Evolutionary conservation across 2,113 vertebrate genomes (phyloP), one percentile per base, ranked within the genome.

Genomic region (Callospermophilus lateralis): DNA sequence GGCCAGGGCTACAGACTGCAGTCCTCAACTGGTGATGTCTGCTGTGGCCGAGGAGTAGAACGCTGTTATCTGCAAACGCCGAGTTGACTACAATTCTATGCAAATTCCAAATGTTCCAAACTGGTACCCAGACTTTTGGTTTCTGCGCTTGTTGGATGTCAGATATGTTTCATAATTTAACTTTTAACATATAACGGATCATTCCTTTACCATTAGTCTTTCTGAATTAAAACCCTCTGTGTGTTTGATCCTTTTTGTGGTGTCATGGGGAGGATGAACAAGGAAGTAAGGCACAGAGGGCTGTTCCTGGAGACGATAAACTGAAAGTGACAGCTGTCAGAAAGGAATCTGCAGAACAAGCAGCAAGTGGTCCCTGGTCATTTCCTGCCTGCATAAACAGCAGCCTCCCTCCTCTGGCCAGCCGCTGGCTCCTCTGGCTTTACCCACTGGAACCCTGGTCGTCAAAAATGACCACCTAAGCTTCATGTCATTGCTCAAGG

Each of bases 311-410:
- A 51, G 80, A 81, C 79, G 84, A 94, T 17, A 87, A 79, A 74
- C 48, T 19, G 22, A 32, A 94, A 84, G 42, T 84, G 97, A 94
- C 88, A 95, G 96, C 91, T 94, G 91, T 94, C 91, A 90, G 84
- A 80, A 68, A 77, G 39, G 65, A 68, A 87, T n/a, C 53, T 39
- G 72, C 70, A 77, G 76, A 88, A 51, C 3, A n/a, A 89, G 79
- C 53, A 91, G 87, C 10, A 1, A 51, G 34, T 0, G 6, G 55
- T 86, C 45, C 0, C 8, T 19, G 84, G 80, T 74, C 76, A 76
- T 72, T 95, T 95, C 91, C 80, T 89, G 94, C 79, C 58, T 37
- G 74, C 74, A 65, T 73, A 61, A 81, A 61, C 8, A 19, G 48
- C n/a, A 4, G 34, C 55, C 83, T 63, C 24, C 32, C 34, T 58